Base-by-base conservation (phyloP, 1,140 invertebrate genomes). In the Rhagoletis pomonella region DNA sequence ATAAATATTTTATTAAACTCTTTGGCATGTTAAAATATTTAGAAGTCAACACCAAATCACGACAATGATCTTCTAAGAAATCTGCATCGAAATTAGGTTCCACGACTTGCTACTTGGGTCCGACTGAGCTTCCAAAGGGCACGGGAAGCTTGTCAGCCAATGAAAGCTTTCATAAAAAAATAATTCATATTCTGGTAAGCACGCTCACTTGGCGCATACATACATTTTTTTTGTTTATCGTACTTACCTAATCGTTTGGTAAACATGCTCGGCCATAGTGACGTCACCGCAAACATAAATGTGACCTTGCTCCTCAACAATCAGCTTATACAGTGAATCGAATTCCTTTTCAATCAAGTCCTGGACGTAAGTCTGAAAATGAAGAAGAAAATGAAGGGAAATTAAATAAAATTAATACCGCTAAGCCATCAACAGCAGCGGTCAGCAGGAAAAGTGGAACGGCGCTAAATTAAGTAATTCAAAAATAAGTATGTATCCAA, bases 181-280 rank as follows among this genome's bases (percentile, higher is more conserved):
- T n/a, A n/a, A n/a, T n/a, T n/a, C n/a, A n/a, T n/a, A n/a, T n/a
- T n/a, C n/a, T n/a, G n/a, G n/a, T n/a, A n/a, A n/a, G n/a, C n/a
- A n/a, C n/a, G n/a, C n/a, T n/a, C n/a, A n/a, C n/a, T n/a, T n/a
- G n/a, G n/a, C n/a, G n/a, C n/a, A n/a, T n/a, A n/a, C n/a, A n/a
- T n/a, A n/a, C n/a, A n/a, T n/a, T 29, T 29, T 29, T 29, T 29
- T 29, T 29, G 29, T 29, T 29, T 29, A 29, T 29, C 29, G 29
- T 14, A 81, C 90, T 92, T 89, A 93, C 92, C 97, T 97, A 69
- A 99, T 94, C 64, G 98, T 99, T 91, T 98, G 96, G 93, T 98
- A 98, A 12, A 99, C 99, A 93, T 99, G 97, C 93, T 99, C 97
- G 2, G 99, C 99, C 99, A 99, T 99, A 89, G 98, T 99, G 90